Evolutionary conservation across 2,113 vertebrate species (phyloP).

Genomic region (Gasterosteus aculeatus): DNA sequence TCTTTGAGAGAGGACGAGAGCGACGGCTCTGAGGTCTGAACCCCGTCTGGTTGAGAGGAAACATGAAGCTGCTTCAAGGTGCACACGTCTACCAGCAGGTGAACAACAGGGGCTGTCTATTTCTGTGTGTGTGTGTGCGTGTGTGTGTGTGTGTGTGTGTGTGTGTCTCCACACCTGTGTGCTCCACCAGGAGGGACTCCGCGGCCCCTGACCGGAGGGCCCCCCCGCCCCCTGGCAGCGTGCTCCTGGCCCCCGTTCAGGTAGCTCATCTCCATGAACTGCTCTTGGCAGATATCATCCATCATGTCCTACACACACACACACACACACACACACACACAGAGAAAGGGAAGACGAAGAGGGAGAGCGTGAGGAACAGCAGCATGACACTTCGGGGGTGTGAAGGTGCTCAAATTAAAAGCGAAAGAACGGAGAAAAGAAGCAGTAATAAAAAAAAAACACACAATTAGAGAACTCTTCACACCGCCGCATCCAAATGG

Average conservation of each 20-base stretch:
- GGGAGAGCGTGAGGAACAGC: slow-evolving; percentile 3
- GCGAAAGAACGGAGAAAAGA: background rate
- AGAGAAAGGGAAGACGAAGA: slow-evolving; percentile 7
- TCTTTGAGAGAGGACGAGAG: too few species aligned
- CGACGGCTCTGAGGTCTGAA: too few species aligned
- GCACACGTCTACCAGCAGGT: background rate
- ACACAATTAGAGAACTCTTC: slow-evolving; percentile 51
- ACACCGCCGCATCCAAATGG: background rate
- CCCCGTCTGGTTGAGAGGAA: too few species aligned
- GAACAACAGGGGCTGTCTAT: background rate
- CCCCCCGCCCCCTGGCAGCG: slow-evolving; percentile 85
- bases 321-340: slow-evolving; percentile 14
- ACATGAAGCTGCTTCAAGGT: background rate
- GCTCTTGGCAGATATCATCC: slow-evolving; percentile 98
- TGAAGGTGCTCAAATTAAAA: background rate
- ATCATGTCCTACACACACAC: slow-evolving; percentile 89
- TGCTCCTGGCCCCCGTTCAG: slow-evolving; percentile 94
- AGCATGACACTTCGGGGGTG: background rate
- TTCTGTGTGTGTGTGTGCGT: background rate
- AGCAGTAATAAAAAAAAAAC: slow-evolving; percentile 1
- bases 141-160: background rate
- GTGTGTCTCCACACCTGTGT: slow-evolving; percentile 82
- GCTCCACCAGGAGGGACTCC: slow-evolving; percentile 87
- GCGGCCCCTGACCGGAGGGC: slow-evolving; percentile 87
- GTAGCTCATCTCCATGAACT: slow-evolving; percentile 97